Evolutionary conservation across 2,113 vertebrate genomes (phyloP).

Genomic region (Protobothrops mucrosquamatus): DNA sequence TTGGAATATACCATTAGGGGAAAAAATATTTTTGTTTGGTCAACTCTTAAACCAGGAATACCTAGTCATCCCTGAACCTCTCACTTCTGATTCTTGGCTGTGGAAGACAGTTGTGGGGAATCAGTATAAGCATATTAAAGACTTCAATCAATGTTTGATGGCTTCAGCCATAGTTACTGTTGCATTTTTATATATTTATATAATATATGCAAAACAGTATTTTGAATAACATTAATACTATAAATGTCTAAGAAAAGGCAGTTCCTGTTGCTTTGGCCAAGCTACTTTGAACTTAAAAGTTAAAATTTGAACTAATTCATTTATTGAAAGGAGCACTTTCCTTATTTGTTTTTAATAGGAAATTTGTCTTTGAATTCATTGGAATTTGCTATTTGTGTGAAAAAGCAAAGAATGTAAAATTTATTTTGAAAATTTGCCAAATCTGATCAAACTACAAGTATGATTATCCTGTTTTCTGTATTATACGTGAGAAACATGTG

Average conservation of each 20-base stretch:
- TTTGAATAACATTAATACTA: neutral
- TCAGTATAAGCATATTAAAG: neutral
- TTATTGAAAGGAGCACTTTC: neutral
- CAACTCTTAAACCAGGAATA: neutral
- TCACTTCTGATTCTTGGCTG: neutral
- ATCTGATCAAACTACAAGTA: neutral
- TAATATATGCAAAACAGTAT: neutral
- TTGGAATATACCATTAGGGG: neutral
- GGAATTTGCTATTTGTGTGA: neutral
- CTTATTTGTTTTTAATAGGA: neutral
- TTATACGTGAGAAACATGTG: neutral
- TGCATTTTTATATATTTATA: neutral
- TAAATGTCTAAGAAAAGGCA: neutral
- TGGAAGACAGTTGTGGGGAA: neutral
- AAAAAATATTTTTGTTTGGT: neutral
- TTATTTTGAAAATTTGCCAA: neutral
- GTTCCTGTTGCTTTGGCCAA: neutral
- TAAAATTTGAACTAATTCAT: neutral
- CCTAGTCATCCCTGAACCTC: neutral
- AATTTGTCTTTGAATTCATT: neutral
- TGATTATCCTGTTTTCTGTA: neutral
- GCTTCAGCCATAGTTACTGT: neutral
- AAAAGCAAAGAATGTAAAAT: neutral
- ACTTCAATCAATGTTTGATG: neutral
- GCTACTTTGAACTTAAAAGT: neutral